phyloP scores from a whole-genome alignment of 92 coral and sea anemone genomes.

The Nematostella vectensis region DNA sequence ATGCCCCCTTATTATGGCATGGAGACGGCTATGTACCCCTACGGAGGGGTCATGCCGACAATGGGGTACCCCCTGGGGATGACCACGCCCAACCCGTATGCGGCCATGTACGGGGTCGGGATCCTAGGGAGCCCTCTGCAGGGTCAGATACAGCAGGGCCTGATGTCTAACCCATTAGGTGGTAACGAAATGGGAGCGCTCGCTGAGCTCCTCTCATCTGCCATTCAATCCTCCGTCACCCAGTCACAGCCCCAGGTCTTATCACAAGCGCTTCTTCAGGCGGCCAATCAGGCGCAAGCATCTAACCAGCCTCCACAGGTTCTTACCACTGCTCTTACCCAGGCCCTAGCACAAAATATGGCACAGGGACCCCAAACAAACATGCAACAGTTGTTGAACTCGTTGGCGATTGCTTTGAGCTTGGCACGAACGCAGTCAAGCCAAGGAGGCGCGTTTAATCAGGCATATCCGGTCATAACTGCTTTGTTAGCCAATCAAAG shows the following conservation, averaged over 20 bases:
- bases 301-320: slow-evolving; percentile 15
- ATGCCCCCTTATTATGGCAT: background rate
- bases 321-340: slow-evolving; percentile 13
- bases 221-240: slow-evolving; percentile 14
- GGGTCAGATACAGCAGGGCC: no score
- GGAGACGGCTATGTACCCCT: background rate
- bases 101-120: no score
- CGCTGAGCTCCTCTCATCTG: no score
- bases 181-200: no score
- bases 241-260: slow-evolving; percentile 20
- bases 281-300: slow-evolving; percentile 14
- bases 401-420: slow-evolving; percentile 15
- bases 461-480: background rate
- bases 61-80: no score
- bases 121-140: no score
- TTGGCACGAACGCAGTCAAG: background rate
- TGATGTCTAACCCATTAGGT: no score
- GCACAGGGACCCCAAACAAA: slow-evolving; percentile 2
- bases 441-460: background rate
- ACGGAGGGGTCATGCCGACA: no score
- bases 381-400: slow-evolving; percentile 7
- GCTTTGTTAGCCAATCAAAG: background rate
- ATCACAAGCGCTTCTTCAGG: slow-evolving; percentile 8
- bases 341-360: slow-evolving; percentile 12
- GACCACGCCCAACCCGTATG: no score